phyloP scores from a whole-genome alignment of 1,140 invertebrate genomes.

The Portunus trituberculatus region DNA sequence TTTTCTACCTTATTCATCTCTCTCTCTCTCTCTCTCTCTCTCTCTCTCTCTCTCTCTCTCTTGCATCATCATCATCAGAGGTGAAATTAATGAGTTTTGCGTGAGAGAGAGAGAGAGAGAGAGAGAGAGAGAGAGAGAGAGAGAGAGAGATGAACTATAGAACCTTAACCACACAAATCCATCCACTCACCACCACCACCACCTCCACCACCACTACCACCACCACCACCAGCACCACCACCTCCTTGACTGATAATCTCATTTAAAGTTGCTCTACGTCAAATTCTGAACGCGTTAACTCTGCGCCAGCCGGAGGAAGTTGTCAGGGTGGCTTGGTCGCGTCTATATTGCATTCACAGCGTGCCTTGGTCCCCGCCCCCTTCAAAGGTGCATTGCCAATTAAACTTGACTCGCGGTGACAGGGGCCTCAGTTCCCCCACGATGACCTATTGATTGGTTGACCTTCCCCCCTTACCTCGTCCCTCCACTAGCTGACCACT shows the following conservation, averaged over 20 bases:
- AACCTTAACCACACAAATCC: too few species aligned
- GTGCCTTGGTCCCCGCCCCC: neutral
- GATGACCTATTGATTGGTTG: neutral
- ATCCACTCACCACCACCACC: too few species aligned
- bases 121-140: too few species aligned
- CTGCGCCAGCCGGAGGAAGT: neutral
- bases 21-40: too few species aligned
- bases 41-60: too few species aligned
- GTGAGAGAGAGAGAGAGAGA: too few species aligned
- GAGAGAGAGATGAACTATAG: too few species aligned
- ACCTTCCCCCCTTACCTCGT: neutral
- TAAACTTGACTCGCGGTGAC: neutral
- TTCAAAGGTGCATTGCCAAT: conserved; percentile 3
- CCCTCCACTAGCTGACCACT: neutral
- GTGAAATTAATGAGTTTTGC: too few species aligned
- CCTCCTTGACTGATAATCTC: neutral
- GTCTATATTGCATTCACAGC: conserved; percentile 2
- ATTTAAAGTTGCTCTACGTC: neutral
- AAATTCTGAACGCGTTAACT: conserved; percentile 8
- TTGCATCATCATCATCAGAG: too few species aligned
- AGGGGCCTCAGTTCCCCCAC: neutral
- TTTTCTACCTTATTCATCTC: too few species aligned
- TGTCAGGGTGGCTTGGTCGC: neutral
- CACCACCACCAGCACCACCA: neutral
- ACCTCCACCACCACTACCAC: too few species aligned